Conservation (phyloP, 2,797 vertebrate genomes). For the Harpagifer antarcticus region DNA sequence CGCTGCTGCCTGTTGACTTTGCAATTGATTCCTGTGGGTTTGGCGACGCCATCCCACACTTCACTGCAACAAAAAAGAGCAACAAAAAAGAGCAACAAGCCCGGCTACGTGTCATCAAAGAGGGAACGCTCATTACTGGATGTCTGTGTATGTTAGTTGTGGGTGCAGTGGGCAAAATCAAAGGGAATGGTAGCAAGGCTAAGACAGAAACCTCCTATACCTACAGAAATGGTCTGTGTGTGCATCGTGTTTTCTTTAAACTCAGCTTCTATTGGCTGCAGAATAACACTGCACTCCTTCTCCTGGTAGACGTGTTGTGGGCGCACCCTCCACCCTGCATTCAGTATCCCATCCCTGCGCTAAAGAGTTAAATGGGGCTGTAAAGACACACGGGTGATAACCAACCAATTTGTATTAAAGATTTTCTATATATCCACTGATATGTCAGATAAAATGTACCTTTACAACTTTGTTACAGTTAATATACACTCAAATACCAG, state of each 20-base stretch:
- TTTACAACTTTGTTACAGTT: background rate
- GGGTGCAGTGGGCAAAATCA: conserved; percentile 25
- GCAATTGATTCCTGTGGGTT: conserved; percentile 73
- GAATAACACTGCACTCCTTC: conserved; percentile 46
- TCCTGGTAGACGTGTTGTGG: conserved; percentile 16
- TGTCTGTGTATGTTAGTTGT: conserved; percentile 27
- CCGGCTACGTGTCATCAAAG: conserved; percentile 58
- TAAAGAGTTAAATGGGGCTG: conserved; percentile 2
- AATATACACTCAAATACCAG: background rate
- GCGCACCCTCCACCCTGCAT: no score
- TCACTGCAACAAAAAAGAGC: conserved; percentile 49
- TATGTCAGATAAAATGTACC: conserved; percentile 1
- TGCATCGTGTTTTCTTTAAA: conserved; percentile 38
- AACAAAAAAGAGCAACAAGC: conserved; percentile 27
- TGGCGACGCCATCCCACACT: conserved; percentile 65
- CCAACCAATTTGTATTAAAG: background rate
- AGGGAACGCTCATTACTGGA: conserved; percentile 48
- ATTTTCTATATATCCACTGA: background rate
- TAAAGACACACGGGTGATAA: background rate
- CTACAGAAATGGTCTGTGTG: conserved; percentile 33
- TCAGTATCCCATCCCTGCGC: background rate
- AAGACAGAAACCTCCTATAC: conserved; percentile 33
- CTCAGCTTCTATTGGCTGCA: conserved; percentile 63
- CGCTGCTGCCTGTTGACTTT: conserved; percentile 70
- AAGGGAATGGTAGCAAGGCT: conserved; percentile 2